Evolutionary conservation across 2,113 vertebrate genomes (phyloP).

Genomic region (Oncorhynchus gorbuscha): DNA sequence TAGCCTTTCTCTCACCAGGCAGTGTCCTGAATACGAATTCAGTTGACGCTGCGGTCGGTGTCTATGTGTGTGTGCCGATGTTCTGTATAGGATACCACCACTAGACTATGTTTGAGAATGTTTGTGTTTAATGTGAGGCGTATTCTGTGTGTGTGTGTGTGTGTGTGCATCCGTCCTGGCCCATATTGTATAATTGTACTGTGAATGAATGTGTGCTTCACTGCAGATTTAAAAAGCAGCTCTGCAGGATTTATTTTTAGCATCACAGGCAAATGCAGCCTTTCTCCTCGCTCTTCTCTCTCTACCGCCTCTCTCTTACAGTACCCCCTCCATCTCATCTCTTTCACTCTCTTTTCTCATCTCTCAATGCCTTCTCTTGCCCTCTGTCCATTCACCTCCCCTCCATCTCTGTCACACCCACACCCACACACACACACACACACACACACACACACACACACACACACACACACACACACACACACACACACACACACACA

Average conservation of each 20-base stretch:
- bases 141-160: neutral
- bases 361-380: neutral
- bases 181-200: conserved; percentile 43
- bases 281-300: neutral
- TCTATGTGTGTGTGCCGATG: conserved; percentile 5
- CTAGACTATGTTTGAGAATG: too few species aligned
- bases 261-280: conserved; percentile 57
- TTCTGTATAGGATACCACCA: too few species aligned
- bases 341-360: neutral
- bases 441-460: neutral
- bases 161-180: neutral
- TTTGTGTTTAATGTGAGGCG: too few species aligned
- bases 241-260: conserved; percentile 75
- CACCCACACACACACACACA: neutral
- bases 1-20: conserved; percentile 30
- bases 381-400: conserved; percentile 22
- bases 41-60: neutral
- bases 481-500: too few species aligned
- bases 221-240: conserved; percentile 58
- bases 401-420: conserved; percentile 37
- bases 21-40: conserved; percentile 35
- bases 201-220: conserved; percentile 56
- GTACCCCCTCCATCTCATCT: neutral
- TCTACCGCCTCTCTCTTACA: conserved; percentile 46
- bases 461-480: too few species aligned